Evolutionary conservation across 2,888 invertebrate species (phyloP), one percentile per base, ranked within the genome.

Genomic region (Hanleya hanleyi): DNA sequence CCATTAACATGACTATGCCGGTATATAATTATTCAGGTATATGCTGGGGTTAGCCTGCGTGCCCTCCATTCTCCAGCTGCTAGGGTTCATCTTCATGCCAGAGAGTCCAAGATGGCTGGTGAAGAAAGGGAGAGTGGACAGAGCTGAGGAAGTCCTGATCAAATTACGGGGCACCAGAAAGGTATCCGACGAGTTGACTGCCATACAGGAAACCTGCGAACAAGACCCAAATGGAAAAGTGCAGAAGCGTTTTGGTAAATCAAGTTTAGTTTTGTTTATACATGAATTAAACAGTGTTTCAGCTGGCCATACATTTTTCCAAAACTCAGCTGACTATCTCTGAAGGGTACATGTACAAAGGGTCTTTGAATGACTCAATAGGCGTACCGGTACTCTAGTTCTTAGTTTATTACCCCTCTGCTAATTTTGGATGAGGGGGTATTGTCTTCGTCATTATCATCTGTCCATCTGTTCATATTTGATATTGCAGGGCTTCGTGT

Each of bases 21-120:
- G n/a, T n/a, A n/a, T n/a, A n/a, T n/a, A 18, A 57, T 37, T 50
- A 64, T 82, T 49, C 77, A 91, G 92, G 83, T 91, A 91, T 77
- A 93, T 93, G 92, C 85, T 93, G 66, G 92, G 92, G 0, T 80
- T 92, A 22, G 92, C 92, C 1, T 92, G 90, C 1, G 83, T 92
- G 1, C 92, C 93, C 0, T 89, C 92, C 0, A 68, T 90, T 4
- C 84, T 92, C 33, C 92, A 93, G 84, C 91, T 93, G 67, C 74
- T 92, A 32, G 92, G 92, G 0, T 92, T 93, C 81, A 75, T 91
- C 36, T 91, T 91, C 78, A 88, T 93, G 85, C 92, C 93, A 0
- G 93, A 93, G 80, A 92, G 91, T 64, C 92, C 93, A 0, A 84
- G 93, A 4, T 91, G 80, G 87, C 88, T 74, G 69, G 73, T 84